These are phyloP conservation scores for Diuraphis noxia DNA, from an alignment of 1,140 invertebrate species.

Conservation along the genomic window DNA sequence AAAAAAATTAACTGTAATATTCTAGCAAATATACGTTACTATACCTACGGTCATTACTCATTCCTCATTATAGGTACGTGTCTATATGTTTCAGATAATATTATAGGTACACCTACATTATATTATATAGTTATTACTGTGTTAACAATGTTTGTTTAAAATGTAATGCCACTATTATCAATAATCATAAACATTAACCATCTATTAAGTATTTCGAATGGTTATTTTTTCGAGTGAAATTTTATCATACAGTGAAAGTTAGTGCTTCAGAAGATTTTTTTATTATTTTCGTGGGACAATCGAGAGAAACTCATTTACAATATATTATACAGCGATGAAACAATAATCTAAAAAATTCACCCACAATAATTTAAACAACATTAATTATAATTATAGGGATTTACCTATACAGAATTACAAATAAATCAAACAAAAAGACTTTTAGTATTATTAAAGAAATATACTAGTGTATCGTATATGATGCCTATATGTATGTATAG, in stretches of 20 bases:
- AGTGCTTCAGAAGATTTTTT: neutral
- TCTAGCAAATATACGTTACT: too few relatives aligned
- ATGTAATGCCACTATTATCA: neutral
- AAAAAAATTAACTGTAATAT: too few relatives aligned
- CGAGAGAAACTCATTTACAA: neutral
- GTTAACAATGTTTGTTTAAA: neutral
- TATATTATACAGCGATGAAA: conserved; percentile 6
- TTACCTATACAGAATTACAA: neutral
- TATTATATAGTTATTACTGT: neutral
- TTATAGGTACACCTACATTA: neutral
- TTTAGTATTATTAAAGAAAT: neutral
- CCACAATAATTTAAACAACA: neutral
- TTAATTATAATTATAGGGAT: neutral
- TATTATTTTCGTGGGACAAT: conserved; percentile 40
- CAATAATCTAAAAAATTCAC: neutral
- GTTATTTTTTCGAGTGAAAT: conserved; percentile 6
- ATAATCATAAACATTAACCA: neutral
- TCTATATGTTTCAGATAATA: too few relatives aligned
- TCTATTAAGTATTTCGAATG: neutral
- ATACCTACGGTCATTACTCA: too few relatives aligned
- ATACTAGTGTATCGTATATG: neutral
- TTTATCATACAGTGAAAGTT: conserved; percentile 11
- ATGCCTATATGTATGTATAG: neutral
- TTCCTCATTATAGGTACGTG: too few relatives aligned
- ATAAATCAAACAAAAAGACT: neutral